A percentile compares a stretch with the other conserved stretches of the same genome.
Conservation (phyloP, 2,888 invertebrate species). For the Hydropsyche betteni region DNA sequence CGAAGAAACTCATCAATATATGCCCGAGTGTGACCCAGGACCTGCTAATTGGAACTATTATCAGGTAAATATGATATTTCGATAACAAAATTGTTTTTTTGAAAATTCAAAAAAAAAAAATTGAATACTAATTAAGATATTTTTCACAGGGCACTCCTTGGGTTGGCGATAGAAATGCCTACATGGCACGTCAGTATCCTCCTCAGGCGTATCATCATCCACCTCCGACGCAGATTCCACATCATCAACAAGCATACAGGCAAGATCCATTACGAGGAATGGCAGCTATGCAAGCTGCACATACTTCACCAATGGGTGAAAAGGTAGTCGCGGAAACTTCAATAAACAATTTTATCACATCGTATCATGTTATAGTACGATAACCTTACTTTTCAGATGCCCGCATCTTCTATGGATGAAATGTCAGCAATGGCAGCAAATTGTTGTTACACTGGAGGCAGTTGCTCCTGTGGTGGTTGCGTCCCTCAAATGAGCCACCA, state of each 20-base stretch:
- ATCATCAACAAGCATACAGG: conserved; percentile 55
- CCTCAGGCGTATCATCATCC: conserved; percentile 25
- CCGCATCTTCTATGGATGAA: conserved; percentile 11
- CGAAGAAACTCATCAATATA: conserved; percentile 31
- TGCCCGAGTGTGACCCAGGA: conserved; percentile 24
- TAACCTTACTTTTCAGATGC: not conserved
- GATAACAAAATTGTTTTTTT: not conserved
- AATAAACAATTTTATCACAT: too few species aligned
- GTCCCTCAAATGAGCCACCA: conserved; percentile 23
- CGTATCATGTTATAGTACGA: too few species aligned
- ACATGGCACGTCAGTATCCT: conserved; percentile 19
- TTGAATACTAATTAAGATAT: not conserved
- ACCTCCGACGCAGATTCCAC: not conserved
- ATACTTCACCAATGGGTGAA: conserved; percentile 23
- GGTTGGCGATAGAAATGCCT: conserved; percentile 18
- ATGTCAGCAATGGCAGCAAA: conserved; percentile 12
- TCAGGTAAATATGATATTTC: not conserved
- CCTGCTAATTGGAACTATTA: conserved; percentile 32
- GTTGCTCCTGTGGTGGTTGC: conserved; percentile 24
- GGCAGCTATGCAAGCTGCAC: conserved; percentile 48
- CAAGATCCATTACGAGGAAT: conserved; percentile 55
- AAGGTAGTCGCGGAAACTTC: conserved; percentile 13
- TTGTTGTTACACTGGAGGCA: conserved; percentile 25
- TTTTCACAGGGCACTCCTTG: conserved; percentile 16
- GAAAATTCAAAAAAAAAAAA: not conserved